Percentiles rank a stretch among this genome's conserved stretches.
Conservation (phyloP, 2,888 invertebrate species). For the Dichetophora obliterata region DNA sequence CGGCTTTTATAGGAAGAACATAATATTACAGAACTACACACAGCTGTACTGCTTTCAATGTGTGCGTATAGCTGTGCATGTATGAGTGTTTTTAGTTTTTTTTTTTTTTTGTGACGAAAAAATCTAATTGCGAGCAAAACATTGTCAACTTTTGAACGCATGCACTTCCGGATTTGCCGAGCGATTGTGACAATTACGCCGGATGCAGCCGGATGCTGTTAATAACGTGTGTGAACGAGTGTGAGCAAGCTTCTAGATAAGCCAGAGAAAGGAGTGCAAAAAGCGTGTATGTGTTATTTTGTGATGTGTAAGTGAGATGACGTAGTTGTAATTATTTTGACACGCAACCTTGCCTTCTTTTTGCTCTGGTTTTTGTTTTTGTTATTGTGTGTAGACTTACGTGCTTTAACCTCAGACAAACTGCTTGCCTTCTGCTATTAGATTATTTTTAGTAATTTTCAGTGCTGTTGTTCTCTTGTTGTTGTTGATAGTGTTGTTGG, state of each 20-base stretch:
- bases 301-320: neutral
- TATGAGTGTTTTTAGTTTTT: neutral
- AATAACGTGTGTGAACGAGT: neutral
- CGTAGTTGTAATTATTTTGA: constrained; percentile 15
- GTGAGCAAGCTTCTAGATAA: neutral
- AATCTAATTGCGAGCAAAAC: neutral
- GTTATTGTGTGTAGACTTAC: neutral
- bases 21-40: neutral
- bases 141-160: neutral
- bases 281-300: neutral
- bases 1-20: neutral
- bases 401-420: too few species aligned
- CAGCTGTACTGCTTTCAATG: neutral
- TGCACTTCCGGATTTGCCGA: neutral
- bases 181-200: neutral
- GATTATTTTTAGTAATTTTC: neutral
- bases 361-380: neutral
- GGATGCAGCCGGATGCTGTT: neutral
- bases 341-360: neutral
- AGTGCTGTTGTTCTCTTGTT: neutral
- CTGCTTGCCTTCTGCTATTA: too few species aligned
- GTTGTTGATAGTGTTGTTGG: neutral
- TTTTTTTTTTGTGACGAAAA: neutral
- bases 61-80: neutral
- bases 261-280: neutral